Percentiles rank a stretch among this genome's conserved stretches.
These are phyloP conservation scores for Acanthurus leucopareius DNA, from an alignment of 2,797 vertebrate species.

Conservation along the genomic window DNA sequence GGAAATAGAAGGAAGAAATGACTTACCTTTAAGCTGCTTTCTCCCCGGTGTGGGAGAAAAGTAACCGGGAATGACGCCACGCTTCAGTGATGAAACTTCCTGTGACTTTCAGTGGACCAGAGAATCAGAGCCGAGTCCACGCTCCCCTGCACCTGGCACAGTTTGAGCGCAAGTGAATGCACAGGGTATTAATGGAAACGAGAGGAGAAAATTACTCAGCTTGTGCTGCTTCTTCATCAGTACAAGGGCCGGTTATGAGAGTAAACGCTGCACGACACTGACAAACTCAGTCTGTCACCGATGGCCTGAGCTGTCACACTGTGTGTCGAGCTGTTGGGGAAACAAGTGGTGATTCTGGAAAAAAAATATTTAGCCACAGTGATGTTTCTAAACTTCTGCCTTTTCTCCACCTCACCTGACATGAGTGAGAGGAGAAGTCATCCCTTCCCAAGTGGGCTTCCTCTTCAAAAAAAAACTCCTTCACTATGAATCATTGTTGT, in stretches of 20 bases:
- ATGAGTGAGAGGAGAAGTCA: neutral
- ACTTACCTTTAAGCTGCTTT: neutral
- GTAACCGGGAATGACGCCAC: neutral
- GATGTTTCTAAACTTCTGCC: neutral
- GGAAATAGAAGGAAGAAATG: neutral
- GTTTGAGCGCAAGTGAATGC: neutral
- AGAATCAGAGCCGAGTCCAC: neutral
- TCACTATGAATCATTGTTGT: neutral
- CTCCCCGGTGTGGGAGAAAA: neutral
- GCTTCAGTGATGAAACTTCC: neutral
- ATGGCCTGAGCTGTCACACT: no score
- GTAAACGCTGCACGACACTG: neutral
- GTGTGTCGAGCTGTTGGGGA: no score
- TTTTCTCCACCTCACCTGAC: neutral
- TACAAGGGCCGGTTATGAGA: no score
- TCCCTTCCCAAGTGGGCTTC: neutral
- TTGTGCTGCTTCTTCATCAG: neutral
- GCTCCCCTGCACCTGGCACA: neutral
- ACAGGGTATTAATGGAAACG: neutral
- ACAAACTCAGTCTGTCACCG: neutral
- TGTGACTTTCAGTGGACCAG: neutral
- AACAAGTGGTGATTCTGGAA: neutral
- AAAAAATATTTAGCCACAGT: neutral
- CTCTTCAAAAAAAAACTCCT: neutral
- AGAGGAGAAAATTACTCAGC: neutral